Percentiles rank a stretch among this genome's conserved stretches.
phyloP scores from a whole-genome alignment of 2,888 invertebrate species.

The Zaprionus lineosus region DNA sequence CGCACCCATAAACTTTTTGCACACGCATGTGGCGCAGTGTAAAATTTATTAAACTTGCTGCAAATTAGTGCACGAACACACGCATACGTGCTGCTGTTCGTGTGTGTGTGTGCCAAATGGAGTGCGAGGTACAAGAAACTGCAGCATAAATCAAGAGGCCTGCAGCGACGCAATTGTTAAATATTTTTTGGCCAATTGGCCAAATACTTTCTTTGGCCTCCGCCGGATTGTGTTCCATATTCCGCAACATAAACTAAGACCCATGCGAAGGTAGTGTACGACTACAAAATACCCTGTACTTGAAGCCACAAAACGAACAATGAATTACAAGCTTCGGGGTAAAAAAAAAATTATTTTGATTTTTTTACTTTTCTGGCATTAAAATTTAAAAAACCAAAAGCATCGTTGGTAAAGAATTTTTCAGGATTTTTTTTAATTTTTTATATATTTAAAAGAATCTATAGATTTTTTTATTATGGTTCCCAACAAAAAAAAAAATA shows the following conservation, averaged over 20 bases:
- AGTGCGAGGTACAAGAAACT: conserved; percentile 33
- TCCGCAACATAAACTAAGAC: conserved; percentile 45
- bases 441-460: too few relatives aligned
- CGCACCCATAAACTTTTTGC: conserved; percentile 49
- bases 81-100: conserved; percentile 5
- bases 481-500: too few relatives aligned
- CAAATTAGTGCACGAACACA: conserved; percentile 62
- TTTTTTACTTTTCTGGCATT: too few relatives aligned
- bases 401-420: too few relatives aligned
- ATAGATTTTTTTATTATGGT: too few relatives aligned
- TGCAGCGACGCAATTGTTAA: conserved; percentile 48
- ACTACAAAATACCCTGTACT: not conserved
- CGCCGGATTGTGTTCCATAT: conserved; percentile 34
- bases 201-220: conserved; percentile 55
- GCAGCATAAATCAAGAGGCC: conserved; percentile 59
- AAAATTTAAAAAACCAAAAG: too few relatives aligned
- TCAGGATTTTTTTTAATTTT: too few relatives aligned
- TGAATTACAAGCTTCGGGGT: too few relatives aligned
- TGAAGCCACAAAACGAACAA: too few relatives aligned
- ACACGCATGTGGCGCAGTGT: conserved; percentile 64
- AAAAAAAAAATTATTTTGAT: too few relatives aligned
- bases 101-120: conserved; percentile 42
- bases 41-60: conserved; percentile 70
- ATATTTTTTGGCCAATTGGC: conserved; percentile 70
- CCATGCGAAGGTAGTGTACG: not conserved